phyloP scores from a whole-genome alignment of 2,888 invertebrate species.

The Rhingia campestris region DNA sequence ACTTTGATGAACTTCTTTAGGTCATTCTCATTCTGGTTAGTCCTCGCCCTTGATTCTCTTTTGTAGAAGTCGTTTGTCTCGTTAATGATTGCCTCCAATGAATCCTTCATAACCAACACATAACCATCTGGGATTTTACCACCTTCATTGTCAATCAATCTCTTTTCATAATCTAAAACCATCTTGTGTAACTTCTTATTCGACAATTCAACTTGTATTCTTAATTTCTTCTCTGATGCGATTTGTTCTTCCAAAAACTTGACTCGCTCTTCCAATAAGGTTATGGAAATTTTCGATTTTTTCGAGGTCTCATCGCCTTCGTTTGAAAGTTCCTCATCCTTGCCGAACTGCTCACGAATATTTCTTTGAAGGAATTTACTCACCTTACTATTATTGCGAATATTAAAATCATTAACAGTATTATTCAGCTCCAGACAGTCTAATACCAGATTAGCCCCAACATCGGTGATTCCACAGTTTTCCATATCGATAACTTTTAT shows the following conservation, averaged over 20 bases:
- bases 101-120: conserved; percentile 77
- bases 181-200: conserved; percentile 86
- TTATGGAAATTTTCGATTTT: conserved; percentile 77
- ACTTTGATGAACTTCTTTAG: conserved; percentile 77
- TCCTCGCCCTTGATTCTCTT: conserved; percentile 75
- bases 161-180: conserved; percentile 83
- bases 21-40: conserved; percentile 30
- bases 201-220: conserved; percentile 86
- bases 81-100: conserved; percentile 77
- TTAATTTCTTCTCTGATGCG: conserved; percentile 85
- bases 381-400: conserved; percentile 86
- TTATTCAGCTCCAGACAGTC: conserved; percentile 86
- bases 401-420: conserved; percentile 87
- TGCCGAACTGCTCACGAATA: conserved; percentile 83
- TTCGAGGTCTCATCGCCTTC: conserved; percentile 74
- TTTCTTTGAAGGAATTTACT: conserved; percentile 83
- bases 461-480: conserved; percentile 88
- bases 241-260: conserved; percentile 85
- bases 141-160: conserved; percentile 71
- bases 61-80: conserved; percentile 77
- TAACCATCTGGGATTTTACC: conserved; percentile 78
- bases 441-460: conserved; percentile 84
- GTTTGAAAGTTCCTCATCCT: conserved; percentile 78
- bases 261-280: conserved; percentile 78
- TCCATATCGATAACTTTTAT: conserved; percentile 91